Percentiles rank a stretch among this genome's conserved stretches.
Conservation (phyloP, 2,888 invertebrate species). For the Dromius quadrimaculatus region DNA sequence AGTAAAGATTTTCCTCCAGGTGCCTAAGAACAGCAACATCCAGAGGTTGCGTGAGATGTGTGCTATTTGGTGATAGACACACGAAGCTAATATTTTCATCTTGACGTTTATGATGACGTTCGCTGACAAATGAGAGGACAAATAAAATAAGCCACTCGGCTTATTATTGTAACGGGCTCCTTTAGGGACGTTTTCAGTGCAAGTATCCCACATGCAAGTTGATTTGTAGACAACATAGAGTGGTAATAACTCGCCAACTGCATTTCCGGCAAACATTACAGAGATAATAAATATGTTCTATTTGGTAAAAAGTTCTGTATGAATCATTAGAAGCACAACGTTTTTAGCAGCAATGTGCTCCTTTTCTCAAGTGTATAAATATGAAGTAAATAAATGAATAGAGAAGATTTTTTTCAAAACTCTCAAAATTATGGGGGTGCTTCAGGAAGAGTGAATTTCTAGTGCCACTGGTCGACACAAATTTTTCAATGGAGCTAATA, state of each 20-base stretch:
- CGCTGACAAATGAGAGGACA: conserved; percentile 60
- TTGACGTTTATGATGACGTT: conserved; percentile 59
- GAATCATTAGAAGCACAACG: too few species aligned
- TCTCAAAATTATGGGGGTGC: too few species aligned
- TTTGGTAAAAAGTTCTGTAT: too few species aligned
- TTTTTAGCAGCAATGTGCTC: too few species aligned
- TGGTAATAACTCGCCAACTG: conserved; percentile 61
- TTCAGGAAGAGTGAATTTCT: too few species aligned
- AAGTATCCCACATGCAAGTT: conserved; percentile 61
- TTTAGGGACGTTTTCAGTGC: conserved; percentile 63
- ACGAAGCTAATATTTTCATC: conserved; percentile 62
- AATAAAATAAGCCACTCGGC: conserved; percentile 63
- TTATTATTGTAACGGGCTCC: conserved; percentile 62
- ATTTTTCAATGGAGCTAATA: too few species aligned
- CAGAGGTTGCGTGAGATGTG: conserved; percentile 61
- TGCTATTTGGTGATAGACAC: conserved; percentile 60
- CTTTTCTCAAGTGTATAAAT: too few species aligned
- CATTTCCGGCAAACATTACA: conserved; percentile 63
- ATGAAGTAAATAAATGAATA: too few species aligned
- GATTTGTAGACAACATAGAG: conserved; percentile 65
- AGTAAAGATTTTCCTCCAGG: too few species aligned
- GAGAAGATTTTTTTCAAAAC: too few species aligned
- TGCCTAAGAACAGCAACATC: conserved; percentile 61
- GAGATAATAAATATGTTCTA: too few species aligned
- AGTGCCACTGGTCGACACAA: too few species aligned